Evolutionary conservation across 2,113 vertebrate genomes (phyloP).

Genomic region (Orthochromis indermauri): DNA sequence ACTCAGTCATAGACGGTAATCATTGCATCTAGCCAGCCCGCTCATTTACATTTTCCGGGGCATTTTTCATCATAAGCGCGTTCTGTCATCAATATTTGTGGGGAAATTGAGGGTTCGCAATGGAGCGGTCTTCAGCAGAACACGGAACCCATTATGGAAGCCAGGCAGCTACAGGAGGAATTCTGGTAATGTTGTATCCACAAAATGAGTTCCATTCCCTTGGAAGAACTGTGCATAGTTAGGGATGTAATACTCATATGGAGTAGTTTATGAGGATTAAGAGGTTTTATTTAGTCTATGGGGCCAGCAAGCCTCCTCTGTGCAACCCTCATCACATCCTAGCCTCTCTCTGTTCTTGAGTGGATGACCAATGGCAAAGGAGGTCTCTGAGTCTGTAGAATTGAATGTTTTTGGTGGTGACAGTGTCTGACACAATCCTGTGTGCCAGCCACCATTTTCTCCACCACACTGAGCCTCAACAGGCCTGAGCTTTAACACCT

Average conservation of each 20-base stretch:
- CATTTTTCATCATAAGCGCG: constrained; percentile 66
- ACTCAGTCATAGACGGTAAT: constrained; percentile 12
- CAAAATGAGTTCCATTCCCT: constrained; percentile 69
- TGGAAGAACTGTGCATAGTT: constrained; percentile 30
- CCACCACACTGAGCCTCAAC: background rate
- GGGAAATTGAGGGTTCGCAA: constrained; percentile 10
- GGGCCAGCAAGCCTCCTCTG: constrained; percentile 33
- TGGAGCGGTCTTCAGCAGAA: constrained; percentile 17
- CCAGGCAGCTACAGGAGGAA: constrained; percentile 44
- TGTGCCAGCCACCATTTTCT: background rate
- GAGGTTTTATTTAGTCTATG: constrained; percentile 70
- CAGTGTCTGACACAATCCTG: background rate
- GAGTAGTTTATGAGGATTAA: constrained; percentile 73
- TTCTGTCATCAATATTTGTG: constrained; percentile 64
- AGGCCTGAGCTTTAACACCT: constrained; percentile 35
- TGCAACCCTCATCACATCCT: background rate
- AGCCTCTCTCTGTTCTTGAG: background rate
- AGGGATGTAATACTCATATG: constrained; percentile 67
- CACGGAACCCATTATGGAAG: constrained; percentile 58
- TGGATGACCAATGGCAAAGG: background rate
- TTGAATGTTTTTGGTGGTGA: background rate
- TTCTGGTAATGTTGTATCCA: constrained; percentile 62
- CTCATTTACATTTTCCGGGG: constrained; percentile 65
- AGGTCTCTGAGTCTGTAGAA: background rate
- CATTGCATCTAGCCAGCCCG: constrained; percentile 24